Percentiles rank a stretch among this genome's conserved stretches.
phyloP scores from a whole-genome alignment of 1,140 invertebrate species.

The Helicoverpa zea region DNA sequence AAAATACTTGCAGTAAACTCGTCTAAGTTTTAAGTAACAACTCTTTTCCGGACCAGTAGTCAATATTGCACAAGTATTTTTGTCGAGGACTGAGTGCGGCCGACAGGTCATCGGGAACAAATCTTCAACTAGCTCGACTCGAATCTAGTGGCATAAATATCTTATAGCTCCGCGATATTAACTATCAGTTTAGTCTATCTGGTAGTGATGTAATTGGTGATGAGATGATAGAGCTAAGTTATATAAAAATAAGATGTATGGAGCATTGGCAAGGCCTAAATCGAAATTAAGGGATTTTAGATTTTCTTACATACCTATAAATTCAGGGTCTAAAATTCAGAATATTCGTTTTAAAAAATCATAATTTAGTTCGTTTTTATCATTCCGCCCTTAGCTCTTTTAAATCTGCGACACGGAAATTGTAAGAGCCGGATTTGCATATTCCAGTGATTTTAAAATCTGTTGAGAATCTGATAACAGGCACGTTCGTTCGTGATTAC shows the following conservation, averaged over 20 bases:
- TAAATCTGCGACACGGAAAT: conserved; percentile 12
- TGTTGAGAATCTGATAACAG: conserved; percentile 28
- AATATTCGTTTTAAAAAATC: neutral
- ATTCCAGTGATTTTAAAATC: conserved; percentile 28
- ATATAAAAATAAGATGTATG: too few relatives aligned
- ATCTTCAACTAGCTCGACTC: conserved; percentile 59
- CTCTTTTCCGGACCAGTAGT: conserved; percentile 45
- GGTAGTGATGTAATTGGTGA: neutral
- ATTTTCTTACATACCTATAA: too few relatives aligned
- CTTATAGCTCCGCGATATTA: conserved; percentile 29
- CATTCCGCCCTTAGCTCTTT: neutral
- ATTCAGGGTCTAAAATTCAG: neutral
- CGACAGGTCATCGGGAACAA: conserved; percentile 66
- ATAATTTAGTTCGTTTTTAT: neutral
- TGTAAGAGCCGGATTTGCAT: conserved; percentile 18
- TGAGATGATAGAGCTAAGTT: neutral
- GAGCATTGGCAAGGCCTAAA: too few relatives aligned
- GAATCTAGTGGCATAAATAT: conserved; percentile 64
- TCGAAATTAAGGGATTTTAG: too few relatives aligned
- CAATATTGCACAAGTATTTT: conserved; percentile 52
- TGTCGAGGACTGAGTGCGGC: conserved; percentile 48
- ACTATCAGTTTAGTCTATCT: conserved; percentile 41
- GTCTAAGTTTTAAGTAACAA: conserved; percentile 41
- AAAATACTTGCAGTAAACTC: conserved; percentile 37
- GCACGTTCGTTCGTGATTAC: conserved; percentile 32